Percentiles rank a stretch among this genome's conserved stretches.
phyloP scores from a whole-genome alignment of 2,113 vertebrate genomes.

The Stegastes partitus region DNA sequence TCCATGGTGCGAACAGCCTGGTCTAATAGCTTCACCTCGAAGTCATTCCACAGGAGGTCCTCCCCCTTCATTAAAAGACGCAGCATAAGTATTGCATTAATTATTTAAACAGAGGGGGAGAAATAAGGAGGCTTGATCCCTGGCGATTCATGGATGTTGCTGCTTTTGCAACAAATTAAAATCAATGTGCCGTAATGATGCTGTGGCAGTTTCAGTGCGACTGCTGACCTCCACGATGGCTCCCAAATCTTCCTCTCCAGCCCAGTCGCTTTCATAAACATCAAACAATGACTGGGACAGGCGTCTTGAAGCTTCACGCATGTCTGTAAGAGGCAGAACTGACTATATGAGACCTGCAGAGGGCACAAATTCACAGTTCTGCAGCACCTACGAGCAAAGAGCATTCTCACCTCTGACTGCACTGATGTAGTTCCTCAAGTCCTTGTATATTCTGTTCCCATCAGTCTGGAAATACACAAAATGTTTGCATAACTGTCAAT shows the following conservation, averaged over 20 bases:
- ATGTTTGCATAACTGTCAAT: neutral
- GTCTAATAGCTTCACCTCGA: slow-evolving; percentile 91
- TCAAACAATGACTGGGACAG: slow-evolving; percentile 92
- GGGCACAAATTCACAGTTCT: slow-evolving; percentile 17
- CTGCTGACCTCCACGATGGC: slow-evolving; percentile 87
- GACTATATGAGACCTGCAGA: slow-evolving; percentile 2
- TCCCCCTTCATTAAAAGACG: slow-evolving; percentile 86
- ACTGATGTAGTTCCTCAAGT: slow-evolving; percentile 89
- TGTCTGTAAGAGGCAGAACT: slow-evolving; percentile 81
- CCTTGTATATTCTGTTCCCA: slow-evolving; percentile 91
- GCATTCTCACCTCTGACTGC: slow-evolving; percentile 89
- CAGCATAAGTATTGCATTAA: slow-evolving; percentile 43
- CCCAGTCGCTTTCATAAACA: slow-evolving; percentile 90
- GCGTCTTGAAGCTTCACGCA: slow-evolving; percentile 92
- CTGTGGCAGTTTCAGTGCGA: neutral
- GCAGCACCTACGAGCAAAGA: neutral
- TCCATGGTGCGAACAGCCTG: slow-evolving; percentile 92
- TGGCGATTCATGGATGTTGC: neutral
- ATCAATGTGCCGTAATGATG: neutral
- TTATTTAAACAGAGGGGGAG: slow-evolving; percentile 35
- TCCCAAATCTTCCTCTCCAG: slow-evolving; percentile 88
- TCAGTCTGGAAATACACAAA: slow-evolving; percentile 84
- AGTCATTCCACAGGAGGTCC: slow-evolving; percentile 95
- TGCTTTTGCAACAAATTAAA: slow-evolving; percentile 13
- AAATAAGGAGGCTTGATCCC: neutral